Percentiles rank a stretch among this genome's conserved stretches.
Evolutionary conservation across 2,113 vertebrate genomes (phyloP).

Genomic region (Callorhinus ursinus): DNA sequence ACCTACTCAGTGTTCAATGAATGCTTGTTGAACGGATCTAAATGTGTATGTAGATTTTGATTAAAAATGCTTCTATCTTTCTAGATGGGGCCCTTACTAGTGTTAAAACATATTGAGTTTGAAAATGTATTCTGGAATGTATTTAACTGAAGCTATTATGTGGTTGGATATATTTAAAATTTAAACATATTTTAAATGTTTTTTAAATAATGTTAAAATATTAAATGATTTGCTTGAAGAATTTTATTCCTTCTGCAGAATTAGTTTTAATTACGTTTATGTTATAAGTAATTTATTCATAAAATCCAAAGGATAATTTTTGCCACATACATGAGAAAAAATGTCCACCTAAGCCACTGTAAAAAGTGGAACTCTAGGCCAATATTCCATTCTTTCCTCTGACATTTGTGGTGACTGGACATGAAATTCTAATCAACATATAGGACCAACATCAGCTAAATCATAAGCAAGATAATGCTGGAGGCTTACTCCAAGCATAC

Average conservation of each 20-base stretch:
- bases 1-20: background rate
- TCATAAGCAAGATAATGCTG: background rate
- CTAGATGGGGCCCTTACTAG: background rate
- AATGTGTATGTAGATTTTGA: fast-evolving
- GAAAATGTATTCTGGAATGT: background rate
- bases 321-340: background rate
- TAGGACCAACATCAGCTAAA: fast-evolving
- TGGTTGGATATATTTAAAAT: background rate
- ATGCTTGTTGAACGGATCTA: fast-evolving
- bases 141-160: background rate
- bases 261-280: background rate
- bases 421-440: background rate
- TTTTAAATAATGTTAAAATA: background rate
- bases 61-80: background rate
- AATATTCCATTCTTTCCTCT: fast-evolving
- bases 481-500: background rate
- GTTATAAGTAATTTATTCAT: background rate
- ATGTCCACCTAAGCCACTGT: background rate
- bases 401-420: background rate
- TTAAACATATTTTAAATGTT: background rate
- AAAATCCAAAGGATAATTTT: background rate
- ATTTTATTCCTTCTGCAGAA: background rate
- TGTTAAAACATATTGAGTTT: background rate
- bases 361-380: too few species aligned
- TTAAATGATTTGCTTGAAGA: background rate